These are phyloP conservation scores for Varecia variegata DNA, from an alignment of 2,797 vertebrate genomes.

Conservation along the genomic window DNA sequence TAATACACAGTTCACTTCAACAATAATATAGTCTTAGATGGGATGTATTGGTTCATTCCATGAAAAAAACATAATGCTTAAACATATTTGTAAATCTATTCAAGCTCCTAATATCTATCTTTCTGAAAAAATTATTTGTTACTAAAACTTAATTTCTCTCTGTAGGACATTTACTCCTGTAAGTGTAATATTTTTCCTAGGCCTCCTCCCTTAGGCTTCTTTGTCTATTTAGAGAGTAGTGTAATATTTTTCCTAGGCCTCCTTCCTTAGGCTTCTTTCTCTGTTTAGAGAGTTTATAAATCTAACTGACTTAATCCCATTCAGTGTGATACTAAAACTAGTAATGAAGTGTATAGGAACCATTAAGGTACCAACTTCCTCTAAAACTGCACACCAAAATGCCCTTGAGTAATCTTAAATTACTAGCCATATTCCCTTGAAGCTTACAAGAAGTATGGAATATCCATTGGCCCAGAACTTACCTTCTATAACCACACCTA, in stretches of 20 bases:
- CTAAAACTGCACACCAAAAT: slow-evolving; percentile 37
- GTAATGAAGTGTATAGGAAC: slow-evolving; percentile 37
- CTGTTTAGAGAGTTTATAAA: slow-evolving; percentile 54
- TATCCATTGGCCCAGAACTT: slow-evolving; percentile 13
- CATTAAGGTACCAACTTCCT: slow-evolving; percentile 40
- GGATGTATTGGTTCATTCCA: neutral
- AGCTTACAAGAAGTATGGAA: slow-evolving; percentile 20
- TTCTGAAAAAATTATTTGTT: neutral
- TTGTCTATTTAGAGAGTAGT: slow-evolving; percentile 6
- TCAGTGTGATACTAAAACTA: slow-evolving; percentile 47
- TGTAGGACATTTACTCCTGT: neutral
- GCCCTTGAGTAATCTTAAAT: slow-evolving; percentile 36
- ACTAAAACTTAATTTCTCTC: slow-evolving; percentile 1
- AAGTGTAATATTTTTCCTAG: neutral
- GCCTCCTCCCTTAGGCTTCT: neutral
- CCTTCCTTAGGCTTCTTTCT: slow-evolving; percentile 30
- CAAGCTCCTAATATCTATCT: neutral
- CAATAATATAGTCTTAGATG: neutral
- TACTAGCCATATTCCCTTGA: slow-evolving; percentile 1
- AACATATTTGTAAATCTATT: slow-evolving; percentile 18
- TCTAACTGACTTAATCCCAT: slow-evolving; percentile 24
- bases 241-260: neutral
- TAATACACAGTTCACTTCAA: neutral
- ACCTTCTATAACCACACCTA: neutral
- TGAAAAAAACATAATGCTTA: neutral